Percentiles rank a stretch among this genome's conserved stretches.
These are phyloP conservation scores for Eurois occulta DNA, from an alignment of 2,888 invertebrate genomes.

Conservation along the genomic window DNA sequence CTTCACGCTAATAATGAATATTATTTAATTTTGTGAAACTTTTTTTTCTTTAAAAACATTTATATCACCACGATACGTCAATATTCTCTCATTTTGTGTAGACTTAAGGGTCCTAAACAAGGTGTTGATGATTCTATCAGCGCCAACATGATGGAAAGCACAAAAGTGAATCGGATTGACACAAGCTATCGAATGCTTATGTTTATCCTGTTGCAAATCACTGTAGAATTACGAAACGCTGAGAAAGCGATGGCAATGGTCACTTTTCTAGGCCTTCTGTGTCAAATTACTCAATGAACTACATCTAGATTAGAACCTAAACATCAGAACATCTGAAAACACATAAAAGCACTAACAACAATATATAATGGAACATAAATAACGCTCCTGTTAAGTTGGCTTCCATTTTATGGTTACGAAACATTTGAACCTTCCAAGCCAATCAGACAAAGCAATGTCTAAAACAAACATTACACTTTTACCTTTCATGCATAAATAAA, in stretches of 20 bases:
- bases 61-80: neutral
- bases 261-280: neutral
- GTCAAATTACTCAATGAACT: neutral
- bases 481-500: slow-evolving; percentile 59
- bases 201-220: neutral
- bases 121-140: neutral
- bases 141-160: neutral
- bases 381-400: slow-evolving; percentile 15
- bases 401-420: slow-evolving; percentile 42
- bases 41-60: neutral
- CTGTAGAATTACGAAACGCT: neutral
- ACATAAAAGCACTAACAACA: slow-evolving; percentile 22
- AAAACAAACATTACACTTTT: slow-evolving; percentile 24
- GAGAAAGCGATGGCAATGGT: neutral
- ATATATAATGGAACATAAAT: slow-evolving; percentile 44
- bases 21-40: neutral
- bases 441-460: slow-evolving; percentile 48
- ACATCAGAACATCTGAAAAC: neutral
- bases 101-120: neutral
- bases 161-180: neutral
- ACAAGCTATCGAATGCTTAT: neutral
- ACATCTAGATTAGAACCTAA: neutral
- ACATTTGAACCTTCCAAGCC: slow-evolving; percentile 33
- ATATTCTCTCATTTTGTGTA: neutral
- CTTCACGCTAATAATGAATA: too few relatives aligned